These are phyloP conservation scores for Anabas testudineus DNA, from an alignment of 2,797 vertebrate genomes.

Conservation along the genomic window DNA sequence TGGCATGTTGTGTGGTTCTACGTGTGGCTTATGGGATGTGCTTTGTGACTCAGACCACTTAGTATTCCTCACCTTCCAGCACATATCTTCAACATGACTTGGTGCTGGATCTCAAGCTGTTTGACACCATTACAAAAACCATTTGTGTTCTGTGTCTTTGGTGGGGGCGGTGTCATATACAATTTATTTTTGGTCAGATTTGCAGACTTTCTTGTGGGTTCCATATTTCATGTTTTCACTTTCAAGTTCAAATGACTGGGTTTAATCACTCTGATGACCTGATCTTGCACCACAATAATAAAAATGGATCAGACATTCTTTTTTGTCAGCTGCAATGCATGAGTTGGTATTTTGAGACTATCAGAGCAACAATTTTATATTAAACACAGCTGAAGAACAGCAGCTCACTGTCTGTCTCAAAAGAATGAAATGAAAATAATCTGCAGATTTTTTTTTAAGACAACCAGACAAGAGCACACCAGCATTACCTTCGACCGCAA, in stretches of 20 bases:
- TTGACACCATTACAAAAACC: slow-evolving; percentile 47
- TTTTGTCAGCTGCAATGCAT: not conserved
- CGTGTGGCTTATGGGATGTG: slow-evolving; percentile 38
- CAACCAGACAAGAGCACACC: slow-evolving; percentile 24
- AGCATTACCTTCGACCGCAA: slow-evolving; percentile 20
- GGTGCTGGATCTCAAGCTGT: slow-evolving; percentile 39
- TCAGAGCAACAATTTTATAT: slow-evolving; percentile 10
- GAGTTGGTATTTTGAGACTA: slow-evolving; percentile 11
- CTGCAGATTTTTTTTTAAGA: too few species aligned
- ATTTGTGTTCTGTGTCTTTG: slow-evolving; percentile 50
- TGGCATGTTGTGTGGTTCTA: slow-evolving; percentile 14
- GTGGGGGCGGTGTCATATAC: slow-evolving; percentile 24
- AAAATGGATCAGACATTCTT: slow-evolving; percentile 20
- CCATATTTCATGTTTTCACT: slow-evolving; percentile 42
- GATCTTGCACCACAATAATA: slow-evolving; percentile 23
- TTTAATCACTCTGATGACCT: slow-evolving; percentile 29
- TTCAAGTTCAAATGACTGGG: slow-evolving; percentile 40
- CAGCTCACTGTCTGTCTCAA: too few species aligned
- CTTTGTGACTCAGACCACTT: slow-evolving; percentile 57
- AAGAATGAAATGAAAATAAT: slow-evolving; percentile 9
- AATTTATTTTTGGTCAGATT: slow-evolving; percentile 30
- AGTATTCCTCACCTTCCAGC: slow-evolving; percentile 45
- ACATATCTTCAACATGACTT: slow-evolving; percentile 61
- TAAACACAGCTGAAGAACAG: slow-evolving; percentile 16
- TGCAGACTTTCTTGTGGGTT: slow-evolving; percentile 41